Base-by-base conservation (phyloP, 2,888 invertebrate genomes). In the Phrixothrix hirtus region DNA sequence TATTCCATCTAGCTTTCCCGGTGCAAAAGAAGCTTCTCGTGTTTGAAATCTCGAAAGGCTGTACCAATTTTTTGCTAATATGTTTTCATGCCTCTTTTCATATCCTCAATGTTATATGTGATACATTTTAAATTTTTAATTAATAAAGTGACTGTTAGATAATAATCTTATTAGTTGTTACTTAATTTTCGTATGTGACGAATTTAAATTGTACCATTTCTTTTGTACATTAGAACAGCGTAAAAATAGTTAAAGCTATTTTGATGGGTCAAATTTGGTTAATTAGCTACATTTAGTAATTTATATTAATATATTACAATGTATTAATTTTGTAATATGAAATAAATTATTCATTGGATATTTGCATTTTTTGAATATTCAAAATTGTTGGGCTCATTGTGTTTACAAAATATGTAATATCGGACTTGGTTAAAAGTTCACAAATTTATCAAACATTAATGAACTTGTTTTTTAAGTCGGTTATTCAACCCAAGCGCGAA, bases 11-110 rank as follows among this genome's bases (percentile, higher is more conserved):
- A 16, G 35, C n/a, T 16, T 14, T 12, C 10, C 10, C 17, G 12
- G 9, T 1, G n/a, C 13, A 14, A 26, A 38, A 27, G 26, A 27
- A 34, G 14, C 43, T 44, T 44, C 37, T 32, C 36, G 44, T 44
- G 38, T 44, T 42, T 32, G 11, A 30, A 44, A 54, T 55, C 51
- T 46, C 45, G 36, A 45, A 48, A 58, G 58, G 55, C 58, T 58
- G 51, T 58, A 51, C 43, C 39, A 38, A 37, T 36, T 30, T 41
- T 21, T 36, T 52, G 26, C 30, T 15, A 14, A 31, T 35, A 35
- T 25, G n/a, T 31, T 43, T 38, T 32, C 16, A 36, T 15, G 15
- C 16, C 26, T 38, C 25, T 36, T 47, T 39, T 17, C n/a, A 21
- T 9, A 10, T 31, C 31, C 34, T 39, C 21, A 47, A 39, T 16